Evolutionary conservation across 2,888 invertebrate species (phyloP), one percentile per base, ranked within the genome.

Genomic region (Brenthis daphne): DNA sequence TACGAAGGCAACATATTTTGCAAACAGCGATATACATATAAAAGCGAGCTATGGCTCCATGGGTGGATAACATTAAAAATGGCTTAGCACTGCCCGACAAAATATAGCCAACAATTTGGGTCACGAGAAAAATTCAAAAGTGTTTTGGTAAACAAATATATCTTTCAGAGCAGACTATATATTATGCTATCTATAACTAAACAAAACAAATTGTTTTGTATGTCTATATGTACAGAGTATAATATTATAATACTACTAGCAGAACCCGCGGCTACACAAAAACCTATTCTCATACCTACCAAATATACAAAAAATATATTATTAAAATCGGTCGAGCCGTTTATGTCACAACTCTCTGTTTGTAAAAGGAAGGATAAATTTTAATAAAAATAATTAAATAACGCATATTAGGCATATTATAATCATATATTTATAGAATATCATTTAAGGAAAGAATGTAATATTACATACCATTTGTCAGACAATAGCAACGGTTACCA

Each of bases 31-130:
- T 80, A 72, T 77, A 72, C 77, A 82, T 83, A 82, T 82, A 69
- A 63, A 75, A 76, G 75, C 79, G 79, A 82, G 6, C 85, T 85
- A 85, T 85, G 82, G 80, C 84, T 77, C 75, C 73, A 78, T 76
- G 75, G 76, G 74, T 80, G 84, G 83, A 84, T 84, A 85, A 85
- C 87, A 89, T 89, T 89, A 89, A 88, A 89, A 89, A 89, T 80
- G 84, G 88, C 87, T 89, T 88, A 89, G 88, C 80, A 74, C 77
- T 73, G 76, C 70, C 74, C 77, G 70, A 75, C 80, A 74, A 84
- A 81, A 81, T 82, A 82, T 80, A 72, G 80, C 77, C 74, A 69
- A 77, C 79, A 76, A 80, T 81, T 82, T 75, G n/a, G 53, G 63
- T 54, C 53, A 63, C 53, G 54, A 29, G 53, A 51, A 60, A 53